phyloP scores from a whole-genome alignment of 2,113 vertebrate genomes.

The Anguilla japonica region DNA sequence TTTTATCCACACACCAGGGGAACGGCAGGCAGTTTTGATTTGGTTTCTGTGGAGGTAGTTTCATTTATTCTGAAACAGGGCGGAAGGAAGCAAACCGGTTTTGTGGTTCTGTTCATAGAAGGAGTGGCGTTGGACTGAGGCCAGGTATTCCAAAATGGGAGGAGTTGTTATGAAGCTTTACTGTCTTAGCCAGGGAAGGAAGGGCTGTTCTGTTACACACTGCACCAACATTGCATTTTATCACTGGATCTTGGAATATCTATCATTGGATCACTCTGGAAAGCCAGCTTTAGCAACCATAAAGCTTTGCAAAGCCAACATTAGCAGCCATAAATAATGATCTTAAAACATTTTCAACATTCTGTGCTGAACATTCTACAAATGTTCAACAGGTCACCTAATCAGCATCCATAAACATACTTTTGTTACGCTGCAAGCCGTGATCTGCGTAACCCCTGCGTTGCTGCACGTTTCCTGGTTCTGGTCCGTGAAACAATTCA shows the following conservation, averaged over 20 bases:
- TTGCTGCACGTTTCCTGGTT: too few relatives aligned
- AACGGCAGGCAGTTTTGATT: neutral
- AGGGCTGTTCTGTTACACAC: neutral
- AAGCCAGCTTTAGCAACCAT: neutral
- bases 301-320: neutral
- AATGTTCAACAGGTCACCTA: too few relatives aligned
- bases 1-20: neutral
- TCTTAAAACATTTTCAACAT: too few relatives aligned
- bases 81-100: neutral
- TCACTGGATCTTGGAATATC: neutral
- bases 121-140: neutral
- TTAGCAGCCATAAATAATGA: too few relatives aligned
- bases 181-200: neutral
- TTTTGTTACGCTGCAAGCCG: too few relatives aligned
- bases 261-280: neutral
- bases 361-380: too few relatives aligned
- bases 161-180: neutral
- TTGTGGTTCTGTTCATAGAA: neutral
- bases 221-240: neutral
- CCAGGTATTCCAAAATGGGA: neutral
- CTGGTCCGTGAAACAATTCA: too few relatives aligned
- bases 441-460: too few relatives aligned
- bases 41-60: constrained; percentile 1
- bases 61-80: constrained; percentile 28
- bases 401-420: too few relatives aligned